Percentiles rank a stretch among this genome's conserved stretches.
phyloP scores from a whole-genome alignment of 2,888 invertebrate species.

The Eulithis prunata region DNA sequence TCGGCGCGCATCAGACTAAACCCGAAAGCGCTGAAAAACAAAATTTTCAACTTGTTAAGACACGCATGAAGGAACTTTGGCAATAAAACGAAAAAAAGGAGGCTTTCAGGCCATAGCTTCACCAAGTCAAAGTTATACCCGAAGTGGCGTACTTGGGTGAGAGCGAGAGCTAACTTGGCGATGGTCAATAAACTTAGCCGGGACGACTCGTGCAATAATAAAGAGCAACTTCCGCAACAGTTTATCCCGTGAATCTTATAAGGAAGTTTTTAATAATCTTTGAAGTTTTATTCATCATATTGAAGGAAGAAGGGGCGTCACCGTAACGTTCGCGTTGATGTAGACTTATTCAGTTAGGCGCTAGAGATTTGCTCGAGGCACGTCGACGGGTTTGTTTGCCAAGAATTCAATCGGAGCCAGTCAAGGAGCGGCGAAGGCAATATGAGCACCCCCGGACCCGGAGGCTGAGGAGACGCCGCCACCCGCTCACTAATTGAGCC shows the following conservation, averaged over 20 bases:
- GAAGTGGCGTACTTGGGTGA: constrained; percentile 69
- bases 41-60: constrained; percentile 64
- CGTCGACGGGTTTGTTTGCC: constrained; percentile 54
- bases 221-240: constrained; percentile 62
- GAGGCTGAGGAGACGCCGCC: constrained; percentile 47
- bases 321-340: constrained; percentile 46
- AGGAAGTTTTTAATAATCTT: constrained; percentile 58
- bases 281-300: constrained; percentile 37
- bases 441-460: constrained; percentile 49
- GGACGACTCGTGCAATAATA: constrained; percentile 64
- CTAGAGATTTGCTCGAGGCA: constrained; percentile 34
- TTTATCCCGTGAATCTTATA: constrained; percentile 61
- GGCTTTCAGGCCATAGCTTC: constrained; percentile 70
- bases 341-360: constrained; percentile 34
- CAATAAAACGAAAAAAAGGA: constrained; percentile 76
- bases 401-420: constrained; percentile 65
- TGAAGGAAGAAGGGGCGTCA: constrained; percentile 37
- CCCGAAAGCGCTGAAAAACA: constrained; percentile 53
- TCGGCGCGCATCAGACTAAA: constrained; percentile 33
- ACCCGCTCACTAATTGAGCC: constrained; percentile 62
- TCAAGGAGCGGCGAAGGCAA: constrained; percentile 50
- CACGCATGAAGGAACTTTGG: constrained; percentile 77
- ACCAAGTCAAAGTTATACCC: constrained; percentile 72
- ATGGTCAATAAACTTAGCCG: constrained; percentile 76
- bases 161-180: constrained; percentile 66